Evolutionary conservation across 2,797 vertebrate species (phyloP), one percentile per base, ranked within the genome.

Genomic region (Meriones psammophilus): DNA sequence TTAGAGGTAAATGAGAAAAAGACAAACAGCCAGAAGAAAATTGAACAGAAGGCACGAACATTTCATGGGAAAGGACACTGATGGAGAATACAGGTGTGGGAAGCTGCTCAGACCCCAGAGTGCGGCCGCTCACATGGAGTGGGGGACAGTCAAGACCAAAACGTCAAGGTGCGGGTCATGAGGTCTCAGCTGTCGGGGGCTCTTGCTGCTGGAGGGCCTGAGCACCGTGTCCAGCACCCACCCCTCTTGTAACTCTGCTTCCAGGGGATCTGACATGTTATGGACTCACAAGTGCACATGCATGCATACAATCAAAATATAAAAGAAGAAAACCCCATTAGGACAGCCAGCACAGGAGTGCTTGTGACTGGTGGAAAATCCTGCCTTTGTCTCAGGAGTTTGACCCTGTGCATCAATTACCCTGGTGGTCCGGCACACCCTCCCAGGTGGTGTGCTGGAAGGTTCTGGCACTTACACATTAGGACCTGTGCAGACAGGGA

Each of bases 1-100:
- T 80, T 88, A 60, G 64, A 91, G 80, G 62, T 83, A 88, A 92
- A 76, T 80, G 66, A 89, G 79, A 58, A 88, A 71, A 84, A 94
- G 77, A 74, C 30, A 71, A 83, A 28, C 2, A 0, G 56, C 56
- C 56, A 17, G 56, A 92, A 39, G 66, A 71, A 92, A 71, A 91
- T 0, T 15, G 30, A 85, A 14, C 36, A 42, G 56, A 94, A 78
- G 62, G 46, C 20, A 66, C 6, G 18, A 77, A 33, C 5, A 30
- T 54, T 77, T 86, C 73, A 83, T 24, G 7, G 42, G 78, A 56
- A 62, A 26, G 18, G 85, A 94, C 64, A n/a, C 42, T n/a, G 26
- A 68, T 22, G 4, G 7, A 26, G 39, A 85, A 42, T 13, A 20
- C 3, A 18, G 8, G n/a, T 8, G 12, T 28, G 50, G 26, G 80